phyloP scores from a whole-genome alignment of 2,888 invertebrate genomes.

The Ormyrus pomaceus region DNA sequence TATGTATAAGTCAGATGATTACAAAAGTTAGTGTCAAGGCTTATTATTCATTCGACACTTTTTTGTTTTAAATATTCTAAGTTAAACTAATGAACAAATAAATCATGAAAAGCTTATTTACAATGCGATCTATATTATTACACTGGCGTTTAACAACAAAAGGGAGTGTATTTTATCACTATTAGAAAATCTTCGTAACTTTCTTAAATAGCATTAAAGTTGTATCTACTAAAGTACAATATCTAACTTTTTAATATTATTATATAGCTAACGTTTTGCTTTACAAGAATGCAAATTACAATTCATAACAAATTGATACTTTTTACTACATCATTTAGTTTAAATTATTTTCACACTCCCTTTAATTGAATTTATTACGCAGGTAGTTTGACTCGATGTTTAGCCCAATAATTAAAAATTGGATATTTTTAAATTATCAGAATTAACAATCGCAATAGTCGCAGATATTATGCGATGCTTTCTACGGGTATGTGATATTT shows the following conservation, averaged over 20 bases:
- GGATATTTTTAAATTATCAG: conserved; percentile 30
- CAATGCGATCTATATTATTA: conserved; percentile 42
- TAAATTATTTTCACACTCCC: conserved; percentile 32
- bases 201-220: conserved; percentile 32
- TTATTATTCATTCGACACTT: conserved; percentile 35
- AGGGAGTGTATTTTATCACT: conserved; percentile 35
- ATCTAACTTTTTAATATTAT: conserved; percentile 13
- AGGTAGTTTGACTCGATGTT: conserved; percentile 32
- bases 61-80: conserved; percentile 34
- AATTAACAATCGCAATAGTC: conserved; percentile 38
- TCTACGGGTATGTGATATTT: conserved; percentile 32
- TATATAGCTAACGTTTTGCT: conserved; percentile 9
- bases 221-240: conserved; percentile 33
- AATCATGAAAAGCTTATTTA: conserved; percentile 52
- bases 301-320: conserved; percentile 22
- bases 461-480: conserved; percentile 44
- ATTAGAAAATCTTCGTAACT: conserved; percentile 26
- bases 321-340: conserved; percentile 16
- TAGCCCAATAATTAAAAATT: conserved; percentile 11
- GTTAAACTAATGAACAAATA: conserved; percentile 44
- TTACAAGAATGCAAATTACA: conserved; percentile 33
- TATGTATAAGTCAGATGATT: conserved; percentile 34
- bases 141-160: conserved; percentile 29
- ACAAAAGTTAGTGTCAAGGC: conserved; percentile 35
- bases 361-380: conserved; percentile 30